phyloP scores from a whole-genome alignment of 2,888 invertebrate species.

The Entomobrya multifasciata region DNA sequence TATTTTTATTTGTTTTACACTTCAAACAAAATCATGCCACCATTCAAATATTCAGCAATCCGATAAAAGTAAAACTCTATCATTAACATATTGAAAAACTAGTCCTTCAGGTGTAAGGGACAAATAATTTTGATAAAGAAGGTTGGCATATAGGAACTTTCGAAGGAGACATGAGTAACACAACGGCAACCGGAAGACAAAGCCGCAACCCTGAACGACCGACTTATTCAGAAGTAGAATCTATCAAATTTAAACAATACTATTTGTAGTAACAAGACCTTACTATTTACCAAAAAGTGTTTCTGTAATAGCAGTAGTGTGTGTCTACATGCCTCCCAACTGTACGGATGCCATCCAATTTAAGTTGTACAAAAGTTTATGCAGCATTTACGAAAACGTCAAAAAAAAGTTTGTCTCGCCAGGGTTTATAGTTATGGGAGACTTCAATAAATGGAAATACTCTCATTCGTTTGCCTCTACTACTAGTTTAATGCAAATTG shows the following conservation, averaged over 20 bases:
- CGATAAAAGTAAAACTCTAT: too few relatives aligned
- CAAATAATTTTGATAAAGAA: too few relatives aligned
- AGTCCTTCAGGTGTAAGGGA: too few relatives aligned
- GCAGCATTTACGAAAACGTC: not conserved
- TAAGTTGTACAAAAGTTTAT: slow-evolving; percentile 4
- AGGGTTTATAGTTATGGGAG: slow-evolving; percentile 33
- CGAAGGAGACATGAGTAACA: too few relatives aligned
- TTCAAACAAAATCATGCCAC: too few relatives aligned
- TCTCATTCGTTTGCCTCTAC: not conserved
- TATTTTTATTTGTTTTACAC: too few relatives aligned
- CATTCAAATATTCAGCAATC: too few relatives aligned
- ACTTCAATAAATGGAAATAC: slow-evolving; percentile 38
- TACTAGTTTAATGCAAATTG: not conserved
- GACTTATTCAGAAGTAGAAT: too few relatives aligned
- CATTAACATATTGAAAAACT: too few relatives aligned
- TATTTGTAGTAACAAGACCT: slow-evolving; percentile 9
- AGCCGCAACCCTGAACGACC: too few relatives aligned
- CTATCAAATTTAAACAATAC: slow-evolving; percentile 1
- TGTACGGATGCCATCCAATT: not conserved
- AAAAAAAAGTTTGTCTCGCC: not conserved
- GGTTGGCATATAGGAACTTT: too few relatives aligned
- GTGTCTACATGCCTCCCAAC: slow-evolving; percentile 39
- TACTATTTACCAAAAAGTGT: slow-evolving; percentile 27
- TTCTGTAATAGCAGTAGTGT: slow-evolving; percentile 24
- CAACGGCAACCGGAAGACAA: too few relatives aligned